A percentile compares a stretch with the other conserved stretches of the same genome.
Evolutionary conservation across 2,113 vertebrate species (phyloP).

Genomic region (Microtus pennsylvanicus): DNA sequence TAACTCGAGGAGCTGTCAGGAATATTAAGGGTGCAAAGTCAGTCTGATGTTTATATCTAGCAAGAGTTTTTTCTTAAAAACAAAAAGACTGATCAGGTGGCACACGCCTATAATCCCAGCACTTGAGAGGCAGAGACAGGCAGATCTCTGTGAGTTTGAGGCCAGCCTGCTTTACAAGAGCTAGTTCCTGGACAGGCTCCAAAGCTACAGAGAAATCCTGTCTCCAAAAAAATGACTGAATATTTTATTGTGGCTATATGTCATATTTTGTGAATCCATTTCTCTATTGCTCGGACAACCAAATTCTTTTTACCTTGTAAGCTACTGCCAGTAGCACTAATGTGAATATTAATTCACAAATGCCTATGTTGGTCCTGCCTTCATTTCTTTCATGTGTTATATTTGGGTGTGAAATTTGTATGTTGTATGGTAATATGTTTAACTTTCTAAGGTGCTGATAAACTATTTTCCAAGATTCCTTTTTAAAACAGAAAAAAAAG

Average conservation of each 20-base stretch:
- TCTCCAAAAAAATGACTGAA: too few species aligned
- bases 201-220: too few species aligned
- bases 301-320: not conserved
- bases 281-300: not conserved
- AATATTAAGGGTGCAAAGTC: not conserved
- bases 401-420: not conserved
- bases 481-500: not conserved
- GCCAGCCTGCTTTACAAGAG: too few species aligned
- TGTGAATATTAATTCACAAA: not conserved
- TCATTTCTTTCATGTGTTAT: not conserved
- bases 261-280: not conserved
- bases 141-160: too few species aligned
- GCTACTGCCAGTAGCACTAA: not conserved
- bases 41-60: not conserved
- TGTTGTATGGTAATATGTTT: not conserved
- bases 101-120: too few species aligned
- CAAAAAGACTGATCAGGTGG: not conserved
- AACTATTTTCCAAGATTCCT: not conserved
- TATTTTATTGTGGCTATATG: not conserved
- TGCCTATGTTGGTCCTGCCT: not conserved
- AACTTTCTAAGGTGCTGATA: not conserved
- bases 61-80: not conserved
- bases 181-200: too few species aligned
- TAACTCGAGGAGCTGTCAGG: not conserved
- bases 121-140: too few species aligned